Base-by-base conservation (phyloP, 2,797 vertebrate genomes). In the Chaenodraco wilsoni region DNA sequence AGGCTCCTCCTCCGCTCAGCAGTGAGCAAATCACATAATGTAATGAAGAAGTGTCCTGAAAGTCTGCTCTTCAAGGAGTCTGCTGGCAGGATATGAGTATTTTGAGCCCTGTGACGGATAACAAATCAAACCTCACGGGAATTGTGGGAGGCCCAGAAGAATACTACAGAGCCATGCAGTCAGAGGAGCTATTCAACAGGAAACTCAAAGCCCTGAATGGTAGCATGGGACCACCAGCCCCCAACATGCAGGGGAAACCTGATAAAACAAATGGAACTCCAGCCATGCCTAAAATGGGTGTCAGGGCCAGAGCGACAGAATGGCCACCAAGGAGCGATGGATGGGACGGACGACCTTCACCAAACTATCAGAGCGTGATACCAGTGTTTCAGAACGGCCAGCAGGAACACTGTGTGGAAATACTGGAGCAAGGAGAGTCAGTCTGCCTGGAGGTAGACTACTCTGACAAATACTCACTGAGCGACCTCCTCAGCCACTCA, bases 241-340 rank as follows among this genome's bases (percentile, higher is more conserved):
- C 94, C 89, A 95, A 85, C 86, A 81, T 93, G 52, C 91, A 96
- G 19, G 93, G 84, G 78, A 96, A 96, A 89, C 70, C 74, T 50
- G 96, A 98, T 68, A 97, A 96, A 77, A 83, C 95, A 72, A 98
- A 96, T 19, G 96, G 97, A 70, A 95, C 95, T 49, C 96, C 97
- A 41, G 96, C 95, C 51, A 92, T 99, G 95, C 98, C 98, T 86
- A 99, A 99, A 93, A 99, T 99, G 97, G 98, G 98, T 0, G 97
- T 99, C 80, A 94, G 97, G 81, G 98, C 98, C 55, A 93, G 97
- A 85, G 96, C 97, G 59, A 98, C 98, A 0, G 97, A 99, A 52
- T 99, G 97, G 97, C 98, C 97, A 16, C 96, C 96, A 0, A 96
- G 96, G 87, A 97, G 96, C 78, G 97, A 99, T 41, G 87, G 90